These are phyloP conservation scores for Erpetoichthys calabaricus DNA, from an alignment of 2,797 vertebrate species.

Conservation along the genomic window DNA sequence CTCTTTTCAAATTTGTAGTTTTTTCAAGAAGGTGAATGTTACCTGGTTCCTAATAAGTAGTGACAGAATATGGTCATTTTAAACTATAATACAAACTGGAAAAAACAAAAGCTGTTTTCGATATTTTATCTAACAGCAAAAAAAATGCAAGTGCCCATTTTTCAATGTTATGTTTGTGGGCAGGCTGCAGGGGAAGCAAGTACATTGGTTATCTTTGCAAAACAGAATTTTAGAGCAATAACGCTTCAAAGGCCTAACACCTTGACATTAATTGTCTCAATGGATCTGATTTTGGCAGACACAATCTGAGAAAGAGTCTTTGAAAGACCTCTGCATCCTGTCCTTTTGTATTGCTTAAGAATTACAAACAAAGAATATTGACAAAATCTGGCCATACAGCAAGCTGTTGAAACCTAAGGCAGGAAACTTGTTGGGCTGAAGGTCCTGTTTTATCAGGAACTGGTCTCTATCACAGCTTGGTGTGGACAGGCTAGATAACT, in stretches of 20 bases:
- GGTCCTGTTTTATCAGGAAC: constrained; percentile 5
- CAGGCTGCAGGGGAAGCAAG: constrained; percentile 27
- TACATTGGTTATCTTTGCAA: constrained; percentile 14
- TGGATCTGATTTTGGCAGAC: constrained; percentile 8
- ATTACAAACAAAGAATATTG: constrained; percentile 23
- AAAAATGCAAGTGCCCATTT: too few relatives aligned
- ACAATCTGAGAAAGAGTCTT: constrained; percentile 16
- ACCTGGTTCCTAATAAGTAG: too few relatives aligned
- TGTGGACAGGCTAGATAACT: constrained; percentile 23
- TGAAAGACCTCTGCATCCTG: constrained; percentile 19
- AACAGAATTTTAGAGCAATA: constrained; percentile 16
- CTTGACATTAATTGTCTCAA: constrained; percentile 18
- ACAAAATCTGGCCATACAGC: constrained; percentile 17
- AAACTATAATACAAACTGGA: too few relatives aligned
- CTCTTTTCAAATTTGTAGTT: too few relatives aligned
- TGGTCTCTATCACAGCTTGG: background rate
- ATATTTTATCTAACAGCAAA: too few relatives aligned
- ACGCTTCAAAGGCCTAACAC: constrained; percentile 21
- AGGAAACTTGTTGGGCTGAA: constrained; percentile 18
- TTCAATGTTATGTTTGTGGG: constrained; percentile 1
- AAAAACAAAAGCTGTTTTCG: too few relatives aligned
- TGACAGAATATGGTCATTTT: too few relatives aligned
- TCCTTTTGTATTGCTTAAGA: constrained; percentile 18
- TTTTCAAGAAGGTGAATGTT: too few relatives aligned
- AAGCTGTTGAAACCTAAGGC: constrained; percentile 14